A percentile compares a stretch with the other conserved stretches of the same genome.
Evolutionary conservation across 2,113 vertebrate species (phyloP).

Genomic region (Melospiza melodia): DNA sequence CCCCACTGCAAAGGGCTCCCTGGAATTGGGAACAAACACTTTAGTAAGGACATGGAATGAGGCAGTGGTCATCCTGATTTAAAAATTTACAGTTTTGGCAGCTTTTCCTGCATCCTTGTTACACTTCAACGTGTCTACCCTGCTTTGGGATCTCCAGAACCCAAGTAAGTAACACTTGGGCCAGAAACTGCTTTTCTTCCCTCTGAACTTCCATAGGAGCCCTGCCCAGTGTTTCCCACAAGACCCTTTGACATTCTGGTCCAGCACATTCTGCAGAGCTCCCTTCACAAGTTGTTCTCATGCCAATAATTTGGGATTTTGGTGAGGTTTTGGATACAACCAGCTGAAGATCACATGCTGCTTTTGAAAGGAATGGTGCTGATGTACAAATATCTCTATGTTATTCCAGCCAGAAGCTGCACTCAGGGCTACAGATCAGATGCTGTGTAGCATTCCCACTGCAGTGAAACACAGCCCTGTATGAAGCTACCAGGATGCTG

Average conservation of each 20-base stretch:
- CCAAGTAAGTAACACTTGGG: background rate
- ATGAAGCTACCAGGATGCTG: background rate
- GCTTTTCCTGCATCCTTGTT: background rate
- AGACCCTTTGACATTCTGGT: background rate
- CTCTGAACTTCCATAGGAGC: background rate
- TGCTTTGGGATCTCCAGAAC: background rate
- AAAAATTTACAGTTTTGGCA: background rate
- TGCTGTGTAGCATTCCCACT: background rate
- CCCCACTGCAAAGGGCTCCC: background rate
- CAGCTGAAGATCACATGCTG: background rate
- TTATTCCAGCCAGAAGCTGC: background rate
- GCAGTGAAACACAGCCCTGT: background rate
- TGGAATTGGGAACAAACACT: background rate
- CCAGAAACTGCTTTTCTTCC: background rate
- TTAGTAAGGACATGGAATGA: background rate
- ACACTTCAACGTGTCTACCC: rapidly evolving
- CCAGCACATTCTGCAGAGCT: background rate
- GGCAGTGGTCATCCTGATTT: background rate
- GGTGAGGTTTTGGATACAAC: background rate
- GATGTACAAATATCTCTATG: background rate
- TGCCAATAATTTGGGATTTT: background rate
- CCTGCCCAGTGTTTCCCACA: background rate
- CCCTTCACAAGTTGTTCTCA: background rate
- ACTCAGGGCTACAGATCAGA: background rate
- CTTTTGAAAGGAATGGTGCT: background rate